A percentile compares a stretch with the other conserved stretches of the same genome.
Evolutionary conservation across 2,113 vertebrate genomes (phyloP).

Genomic region (Forbesichthys agassizii): DNA sequence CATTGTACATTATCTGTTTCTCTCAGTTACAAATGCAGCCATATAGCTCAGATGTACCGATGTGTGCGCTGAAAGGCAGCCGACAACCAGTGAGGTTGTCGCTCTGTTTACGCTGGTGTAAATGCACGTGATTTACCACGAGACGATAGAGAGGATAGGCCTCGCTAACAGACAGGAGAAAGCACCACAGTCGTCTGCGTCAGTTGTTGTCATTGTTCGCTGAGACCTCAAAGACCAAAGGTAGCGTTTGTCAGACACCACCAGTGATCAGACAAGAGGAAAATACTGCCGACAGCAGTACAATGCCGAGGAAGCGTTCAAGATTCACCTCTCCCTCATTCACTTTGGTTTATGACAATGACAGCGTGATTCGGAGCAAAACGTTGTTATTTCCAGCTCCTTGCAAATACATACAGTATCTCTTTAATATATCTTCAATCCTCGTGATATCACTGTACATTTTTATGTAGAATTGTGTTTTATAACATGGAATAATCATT

Average conservation of each 20-base stretch:
- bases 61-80: conserved; percentile 37
- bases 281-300: conserved; percentile 41
- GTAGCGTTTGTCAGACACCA: conserved; percentile 45
- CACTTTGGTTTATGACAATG: conserved; percentile 4
- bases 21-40: conserved; percentile 20
- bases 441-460: too few relatives aligned
- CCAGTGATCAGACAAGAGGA: conserved; percentile 48
- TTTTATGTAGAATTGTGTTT: too few relatives aligned
- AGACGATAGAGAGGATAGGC: conserved; percentile 23
- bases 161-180: conserved; percentile 38
- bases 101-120: conserved; percentile 24
- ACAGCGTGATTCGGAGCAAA: conserved; percentile 21
- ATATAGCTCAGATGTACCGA: conserved; percentile 25
- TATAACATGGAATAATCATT: too few relatives aligned
- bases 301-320: conserved; percentile 47
- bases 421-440: neutral
- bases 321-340: conserved; percentile 37
- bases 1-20: conserved; percentile 28
- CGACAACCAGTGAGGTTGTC: conserved; percentile 28
- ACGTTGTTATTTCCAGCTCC: neutral
- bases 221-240: conserved; percentile 36
- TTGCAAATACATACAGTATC: neutral
- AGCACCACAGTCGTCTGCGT: conserved; percentile 38
- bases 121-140: conserved; percentile 38
- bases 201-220: conserved; percentile 42